Percentiles rank a stretch among this genome's conserved stretches.
phyloP scores from a whole-genome alignment of 2,888 invertebrate species.

The Drosophila melanosoma region DNA sequence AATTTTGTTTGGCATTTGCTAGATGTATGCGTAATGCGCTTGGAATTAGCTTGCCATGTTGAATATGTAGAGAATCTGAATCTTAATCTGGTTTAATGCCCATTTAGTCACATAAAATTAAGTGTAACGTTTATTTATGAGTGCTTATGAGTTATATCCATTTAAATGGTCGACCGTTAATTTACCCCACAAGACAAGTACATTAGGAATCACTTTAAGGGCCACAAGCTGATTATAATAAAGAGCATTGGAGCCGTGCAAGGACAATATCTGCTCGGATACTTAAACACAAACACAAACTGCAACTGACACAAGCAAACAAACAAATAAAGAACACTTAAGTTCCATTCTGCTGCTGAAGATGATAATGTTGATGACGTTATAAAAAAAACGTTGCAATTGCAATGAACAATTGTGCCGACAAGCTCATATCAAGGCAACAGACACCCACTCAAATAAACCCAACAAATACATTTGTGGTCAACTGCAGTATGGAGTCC shows the following conservation, averaged over 20 bases:
- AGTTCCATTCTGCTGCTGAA: constrained; percentile 13
- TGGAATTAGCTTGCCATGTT: constrained; percentile 41
- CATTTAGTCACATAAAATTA: constrained; percentile 29
- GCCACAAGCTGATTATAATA: constrained; percentile 30
- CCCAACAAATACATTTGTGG: constrained; percentile 26
- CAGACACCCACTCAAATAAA: constrained; percentile 10
- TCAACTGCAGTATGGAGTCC: constrained; percentile 40
- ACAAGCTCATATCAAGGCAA: constrained; percentile 26
- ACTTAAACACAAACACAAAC: not conserved
- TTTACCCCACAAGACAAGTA: constrained; percentile 13
- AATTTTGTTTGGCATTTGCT: constrained; percentile 23
- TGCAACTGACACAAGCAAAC: constrained; percentile 40
- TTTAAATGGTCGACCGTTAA: constrained; percentile 40
- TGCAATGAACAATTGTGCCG: constrained; percentile 26
- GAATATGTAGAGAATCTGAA: constrained; percentile 27
- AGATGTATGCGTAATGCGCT: constrained; percentile 50
- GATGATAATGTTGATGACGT: constrained; percentile 12
- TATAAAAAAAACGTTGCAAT: constrained; percentile 26
- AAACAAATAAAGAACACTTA: constrained; percentile 20
- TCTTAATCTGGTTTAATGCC: constrained; percentile 54
- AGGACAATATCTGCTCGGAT: constrained; percentile 19
- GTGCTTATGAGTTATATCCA: constrained; percentile 49
- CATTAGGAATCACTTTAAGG: constrained; percentile 19
- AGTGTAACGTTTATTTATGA: constrained; percentile 35
- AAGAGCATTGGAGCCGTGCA: constrained; percentile 19